Evolutionary conservation across 1,140 invertebrate genomes (phyloP), one percentile per base, ranked within the genome.

Genomic region (Nasonia longicornis): DNA sequence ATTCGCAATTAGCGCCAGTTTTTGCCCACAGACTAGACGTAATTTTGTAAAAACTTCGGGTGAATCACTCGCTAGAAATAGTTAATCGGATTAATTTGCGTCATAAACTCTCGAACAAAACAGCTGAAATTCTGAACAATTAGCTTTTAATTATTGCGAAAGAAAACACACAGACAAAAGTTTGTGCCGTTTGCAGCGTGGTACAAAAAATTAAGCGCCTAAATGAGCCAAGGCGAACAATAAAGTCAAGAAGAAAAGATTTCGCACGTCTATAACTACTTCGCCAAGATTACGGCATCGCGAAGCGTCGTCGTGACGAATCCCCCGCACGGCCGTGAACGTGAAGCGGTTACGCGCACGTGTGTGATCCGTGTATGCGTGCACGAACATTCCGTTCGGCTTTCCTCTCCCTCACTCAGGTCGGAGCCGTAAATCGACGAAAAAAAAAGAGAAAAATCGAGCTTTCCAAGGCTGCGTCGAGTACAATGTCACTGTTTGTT

Each of bases 191-290:
- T 42, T n/a, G 4, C 20, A 7, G 16, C 16, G 6, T 58, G 16
- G 52, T 14, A 38, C 16, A 75, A 75, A 38, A 58, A 64, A 64
- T 45, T 10, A 64, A 75, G 8, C 22, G 14, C 20, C 12, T 69
- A 77, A 42, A 48, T 3, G 31, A 77, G 64, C 22, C 75, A 31
- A 69, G 75, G 38, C 42, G 26, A 77, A 31, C 22, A 67, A 77
- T 77, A 69, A 77, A 77, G 7, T 29, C 10, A 35, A 7, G 29
- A 31, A 22, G 22, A 69, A 67, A 48, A 69, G 22, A 77, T 67
- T 66, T n/a, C 8, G 52, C 12, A 67, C 12, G 22, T 3, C 63
- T 64, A 20, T n/a, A n/a, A 0, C 14, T n/a, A 48, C 38, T 42
- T n/a, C 16, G 11, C 4, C 16, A 66, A 67, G 35, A 67, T 67